Base-by-base conservation (phyloP, 2,888 invertebrate species). In the Chromoteleia sp. region DNA sequence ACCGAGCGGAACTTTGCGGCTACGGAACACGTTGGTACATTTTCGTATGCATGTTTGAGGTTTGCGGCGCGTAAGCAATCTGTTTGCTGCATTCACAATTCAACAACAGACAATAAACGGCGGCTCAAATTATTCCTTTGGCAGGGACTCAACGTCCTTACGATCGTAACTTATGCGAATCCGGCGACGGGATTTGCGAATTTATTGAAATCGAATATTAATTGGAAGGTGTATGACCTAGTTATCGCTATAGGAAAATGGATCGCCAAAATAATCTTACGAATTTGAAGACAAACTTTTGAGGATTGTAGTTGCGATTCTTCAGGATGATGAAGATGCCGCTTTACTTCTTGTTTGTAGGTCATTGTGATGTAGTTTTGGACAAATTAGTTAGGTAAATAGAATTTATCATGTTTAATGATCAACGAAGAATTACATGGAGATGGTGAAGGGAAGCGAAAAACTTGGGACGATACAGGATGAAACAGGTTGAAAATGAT, bases 11-110 rank as follows among this genome's bases (percentile, higher is more conserved):
- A 74, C 39, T 52, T 63, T 74, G 79, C n/a, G 68, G 74, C 52
- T 14, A 21, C 30, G 29, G 21, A 41, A 68, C 79, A 73, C 8
- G 63, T 15, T 33, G 63, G 36, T 25, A 56, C 68, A 70, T 74
- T 80, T 79, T 80, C 41, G 68, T 48, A 74, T 75, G 63, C 54
- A 59, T 68, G 65, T 79, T 73, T 80, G 68, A 63, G 80, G 76
- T 71, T 81, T 81, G 63, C 36, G 43, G 65, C 45, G 76, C 67
- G 52, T 61, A 50, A 71, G 65, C 63, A 76, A 76, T 81, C 71
- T 54, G 76, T 21, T 71, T 39, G 41, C 6, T 19, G 70, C 45
- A 81, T 75, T 81, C 71, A 59, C 71, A 58, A 59, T 75, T 81
- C 73, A 79, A 61, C 65, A 48, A 59, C 70, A 33, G 56, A 75